Conservation (phyloP, 1,140 invertebrate species). For the Eupristina koningsbergeri region DNA sequence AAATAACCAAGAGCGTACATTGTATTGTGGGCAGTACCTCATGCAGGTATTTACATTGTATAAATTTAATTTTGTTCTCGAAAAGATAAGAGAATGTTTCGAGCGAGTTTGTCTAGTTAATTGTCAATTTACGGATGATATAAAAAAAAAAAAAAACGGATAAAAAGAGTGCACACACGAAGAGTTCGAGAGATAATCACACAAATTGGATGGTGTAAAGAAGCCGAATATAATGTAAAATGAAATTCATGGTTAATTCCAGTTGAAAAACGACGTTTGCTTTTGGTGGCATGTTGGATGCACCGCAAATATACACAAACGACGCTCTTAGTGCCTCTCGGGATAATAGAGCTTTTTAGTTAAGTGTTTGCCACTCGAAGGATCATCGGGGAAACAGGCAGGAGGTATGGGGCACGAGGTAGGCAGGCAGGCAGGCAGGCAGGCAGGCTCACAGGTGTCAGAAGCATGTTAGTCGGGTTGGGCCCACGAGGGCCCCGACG, state of each 20-base stretch:
- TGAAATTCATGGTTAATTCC: neutral
- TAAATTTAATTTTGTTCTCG: too few species aligned
- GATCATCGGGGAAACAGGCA: slow-evolving; percentile 49
- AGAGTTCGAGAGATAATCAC: too few species aligned
- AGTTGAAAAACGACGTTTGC: slow-evolving; percentile 28
- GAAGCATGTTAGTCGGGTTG: neutral
- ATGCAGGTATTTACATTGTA: too few species aligned
- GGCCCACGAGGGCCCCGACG: neutral
- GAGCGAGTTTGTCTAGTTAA: too few species aligned
- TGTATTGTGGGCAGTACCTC: too few species aligned
- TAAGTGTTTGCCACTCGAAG: slow-evolving; percentile 63
- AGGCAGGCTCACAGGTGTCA: slow-evolving; percentile 3
- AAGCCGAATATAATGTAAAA: neutral
- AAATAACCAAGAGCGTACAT: too few species aligned
- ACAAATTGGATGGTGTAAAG: too few species aligned
- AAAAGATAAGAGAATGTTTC: too few species aligned
- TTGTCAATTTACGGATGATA: too few species aligned
- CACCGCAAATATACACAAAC: neutral
- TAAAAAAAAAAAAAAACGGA: too few species aligned
- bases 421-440: slow-evolving; percentile 20
- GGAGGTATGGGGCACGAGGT: slow-evolving; percentile 56
- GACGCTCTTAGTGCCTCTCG: slow-evolving; percentile 28
- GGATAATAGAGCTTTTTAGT: slow-evolving; percentile 63
- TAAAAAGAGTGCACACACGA: too few species aligned
- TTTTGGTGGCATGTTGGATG: neutral